These are phyloP conservation scores for Nemapogon koenigi DNA, from an alignment of 2,888 invertebrate species.

Conservation along the genomic window DNA sequence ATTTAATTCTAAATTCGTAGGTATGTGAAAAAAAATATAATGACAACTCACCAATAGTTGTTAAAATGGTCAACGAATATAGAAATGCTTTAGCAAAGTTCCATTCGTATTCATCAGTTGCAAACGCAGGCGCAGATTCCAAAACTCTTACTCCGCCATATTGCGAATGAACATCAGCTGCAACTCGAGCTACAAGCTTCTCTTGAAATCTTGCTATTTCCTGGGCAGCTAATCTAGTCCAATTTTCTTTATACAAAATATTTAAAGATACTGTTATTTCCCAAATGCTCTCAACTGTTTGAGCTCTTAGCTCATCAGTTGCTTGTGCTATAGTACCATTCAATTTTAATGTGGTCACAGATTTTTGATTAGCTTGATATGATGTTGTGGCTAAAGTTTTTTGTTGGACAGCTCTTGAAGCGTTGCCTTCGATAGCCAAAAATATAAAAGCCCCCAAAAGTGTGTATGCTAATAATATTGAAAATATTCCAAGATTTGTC, in stretches of 20 bases:
- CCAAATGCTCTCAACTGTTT: slow-evolving; percentile 91
- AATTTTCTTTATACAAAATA: slow-evolving; percentile 87
- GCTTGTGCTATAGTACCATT: slow-evolving; percentile 47
- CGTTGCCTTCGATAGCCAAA: slow-evolving; percentile 79
- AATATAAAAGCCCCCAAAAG: slow-evolving; percentile 79
- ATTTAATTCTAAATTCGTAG: too few relatives aligned
- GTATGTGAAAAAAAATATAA: too few relatives aligned
- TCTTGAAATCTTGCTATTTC: slow-evolving; percentile 78
- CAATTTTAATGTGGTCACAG: slow-evolving; percentile 34
- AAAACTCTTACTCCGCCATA: slow-evolving; percentile 49
- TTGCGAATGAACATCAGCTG: slow-evolving; percentile 74
- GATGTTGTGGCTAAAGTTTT: slow-evolving; percentile 57
- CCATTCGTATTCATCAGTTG: slow-evolving; percentile 76
- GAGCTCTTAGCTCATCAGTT: slow-evolving; percentile 49
- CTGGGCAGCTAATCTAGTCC: slow-evolving; percentile 82
- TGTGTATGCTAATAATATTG: slow-evolving; percentile 81
- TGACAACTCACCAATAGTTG: slow-evolving; percentile 84
- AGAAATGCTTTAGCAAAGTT: slow-evolving; percentile 90
- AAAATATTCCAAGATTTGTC: slow-evolving; percentile 83
- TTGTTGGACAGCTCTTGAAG: slow-evolving; percentile 56
- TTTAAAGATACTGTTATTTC: slow-evolving; percentile 87
- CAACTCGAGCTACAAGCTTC: slow-evolving; percentile 77
- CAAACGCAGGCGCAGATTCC: slow-evolving; percentile 46
- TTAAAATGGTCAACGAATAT: slow-evolving; percentile 92
- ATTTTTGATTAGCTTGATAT: slow-evolving; percentile 44